A percentile compares a stretch with the other conserved stretches of the same genome.
Conservation (phyloP, 2,888 invertebrate genomes). For the Argynnis bischoffii region DNA sequence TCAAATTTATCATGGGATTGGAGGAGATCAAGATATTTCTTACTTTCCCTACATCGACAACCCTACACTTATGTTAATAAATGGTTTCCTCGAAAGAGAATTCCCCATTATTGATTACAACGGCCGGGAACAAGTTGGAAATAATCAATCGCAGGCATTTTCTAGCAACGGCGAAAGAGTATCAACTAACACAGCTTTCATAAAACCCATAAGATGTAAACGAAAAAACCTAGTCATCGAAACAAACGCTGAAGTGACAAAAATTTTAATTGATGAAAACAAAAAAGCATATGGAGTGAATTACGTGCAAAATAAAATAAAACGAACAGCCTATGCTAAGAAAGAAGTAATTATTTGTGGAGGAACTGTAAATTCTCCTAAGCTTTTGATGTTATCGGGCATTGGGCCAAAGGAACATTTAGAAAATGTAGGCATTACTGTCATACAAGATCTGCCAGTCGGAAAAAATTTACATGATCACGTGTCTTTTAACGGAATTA, state of each 20-base stretch:
- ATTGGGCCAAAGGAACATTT: constrained; percentile 62
- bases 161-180: constrained; percentile 79
- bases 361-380: constrained; percentile 62
- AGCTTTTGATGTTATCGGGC: constrained; percentile 66
- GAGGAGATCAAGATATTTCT: constrained; percentile 83
- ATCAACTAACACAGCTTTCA: constrained; percentile 85
- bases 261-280: constrained; percentile 78
- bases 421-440: constrained; percentile 50
- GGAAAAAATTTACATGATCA: constrained; percentile 71
- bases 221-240: constrained; percentile 75
- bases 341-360: constrained; percentile 65
- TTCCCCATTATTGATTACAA: constrained; percentile 81
- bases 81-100: constrained; percentile 83
- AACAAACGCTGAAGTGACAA: constrained; percentile 76
- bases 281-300: constrained; percentile 60
- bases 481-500: constrained; percentile 67
- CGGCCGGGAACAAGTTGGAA: constrained; percentile 76
- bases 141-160: constrained; percentile 82
- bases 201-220: constrained; percentile 82
- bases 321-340: constrained; percentile 52
- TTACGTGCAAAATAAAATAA: constrained; percentile 48
- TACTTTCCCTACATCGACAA: constrained; percentile 82
- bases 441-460: constrained; percentile 59
- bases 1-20: constrained; percentile 80
- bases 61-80: constrained; percentile 77